Base-by-base conservation (phyloP, 1,140 invertebrate genomes). In the Adelges cooleyi region DNA sequence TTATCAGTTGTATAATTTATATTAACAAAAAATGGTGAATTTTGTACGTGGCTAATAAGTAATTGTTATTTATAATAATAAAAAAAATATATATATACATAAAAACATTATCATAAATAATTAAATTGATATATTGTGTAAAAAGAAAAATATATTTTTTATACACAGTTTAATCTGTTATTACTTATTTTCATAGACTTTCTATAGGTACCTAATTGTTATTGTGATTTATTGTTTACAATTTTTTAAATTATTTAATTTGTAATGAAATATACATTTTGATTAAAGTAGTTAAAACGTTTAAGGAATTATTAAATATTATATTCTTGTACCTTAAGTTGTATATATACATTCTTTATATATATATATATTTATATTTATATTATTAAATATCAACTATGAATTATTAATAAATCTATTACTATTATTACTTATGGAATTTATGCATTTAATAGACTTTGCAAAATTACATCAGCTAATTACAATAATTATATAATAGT, bases 191-290 rank as follows among this genome's bases (percentile, higher is more conserved):
- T 29, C 42, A 25, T 62, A 62, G 40, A 46, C 23, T 48, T 29
- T 62, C 56, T 48, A 46, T 48, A 62, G 25, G 25, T 48, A 62
- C 13, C 42, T 62, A 20, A 51, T 53, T 62, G 56, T 62, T 62
- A 62, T 48, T 62, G 56, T 62, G 56, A 62, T 62, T 62, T 62
- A 62, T 62, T 62, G 42, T 62, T 62, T 44, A 59, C 42, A 59
- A n/a, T 33, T 6, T 42, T 59, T 25, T 17, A 42, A 59, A 22
- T 56, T 23, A 59, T 59, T 59, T 59, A 42, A 59, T 62, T 46
- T 48, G 33, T 62, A 62, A 25, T 48, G 33, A 46, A 62, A 25
- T 62, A 33, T 46, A 48, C 42, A 62, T 10, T 46, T 62, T 33
- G 11, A 33, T 11, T 6, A 6, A 33, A 33, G 11, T n/a, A n/a